Base-by-base conservation (phyloP, 2,888 invertebrate species). In the Tigriopus californicus region DNA sequence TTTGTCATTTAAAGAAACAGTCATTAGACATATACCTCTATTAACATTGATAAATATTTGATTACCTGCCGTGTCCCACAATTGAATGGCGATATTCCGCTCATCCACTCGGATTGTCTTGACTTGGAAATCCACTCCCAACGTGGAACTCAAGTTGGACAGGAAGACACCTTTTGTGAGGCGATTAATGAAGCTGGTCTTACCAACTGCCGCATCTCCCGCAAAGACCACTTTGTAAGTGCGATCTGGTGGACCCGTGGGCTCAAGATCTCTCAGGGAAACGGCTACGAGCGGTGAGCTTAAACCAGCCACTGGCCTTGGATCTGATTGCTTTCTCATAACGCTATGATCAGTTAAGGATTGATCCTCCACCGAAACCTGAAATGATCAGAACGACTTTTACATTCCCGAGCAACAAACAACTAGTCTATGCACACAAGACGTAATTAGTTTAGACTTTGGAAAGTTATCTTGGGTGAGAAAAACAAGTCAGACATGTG, bases 201-300 rank as follows among this genome's bases (percentile, higher is more conserved):
- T 79, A 8, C 79, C 79, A 1, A 79, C 79, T 1, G 77, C 76
- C 0, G 79, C 77, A 66, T 79, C 79, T 0, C 79, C 78, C 13
- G 78, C 78, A 63, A 79, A 72, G 8, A 79, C 77, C 2, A 79
- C 74, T 66, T 78, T 77, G 67, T 76, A 79, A 58, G 78, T 76
- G 49, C 79, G 67, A 60, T 79, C 77, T 3, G 78, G 76, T n/a
- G 70, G 67, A 18, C 68, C 68, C 5, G 64, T 63, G 10, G 67
- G 64, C 48, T 68, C 68, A 5, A 59, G n/a, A 41, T 46, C 24
- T 20, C 58, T 49, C 46, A 44, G 10, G 4, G 46, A n/a, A n/a
- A 18, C n/a, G 4, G 46, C 3, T 10, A 18, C 18, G 15, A 44
- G 4, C n/a, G 46, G 3, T 44, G 15, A 15, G 46, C 18, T 10